Conservation (phyloP, 2,888 invertebrate genomes). For the Tetropium fuscum region DNA sequence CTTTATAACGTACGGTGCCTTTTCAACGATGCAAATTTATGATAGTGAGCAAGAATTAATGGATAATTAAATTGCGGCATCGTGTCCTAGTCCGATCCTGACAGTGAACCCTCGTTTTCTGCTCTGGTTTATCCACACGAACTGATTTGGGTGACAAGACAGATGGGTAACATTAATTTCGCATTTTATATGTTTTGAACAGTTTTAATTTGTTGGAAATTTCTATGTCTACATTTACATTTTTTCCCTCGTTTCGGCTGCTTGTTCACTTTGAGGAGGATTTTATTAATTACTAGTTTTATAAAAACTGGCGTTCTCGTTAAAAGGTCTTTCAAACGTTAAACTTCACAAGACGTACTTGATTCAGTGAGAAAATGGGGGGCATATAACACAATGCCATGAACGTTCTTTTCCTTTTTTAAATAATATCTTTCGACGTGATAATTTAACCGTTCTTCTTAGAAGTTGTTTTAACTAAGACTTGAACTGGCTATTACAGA, state of each 20-base stretch:
- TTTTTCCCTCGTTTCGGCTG: constrained; percentile 22
- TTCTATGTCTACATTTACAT: constrained; percentile 37
- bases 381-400: too few species aligned
- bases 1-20: background rate
- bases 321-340: constrained; percentile 12
- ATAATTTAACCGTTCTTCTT: too few species aligned
- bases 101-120: constrained; percentile 30
- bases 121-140: constrained; percentile 45
- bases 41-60: constrained; percentile 24
- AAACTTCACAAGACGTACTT: constrained; percentile 7
- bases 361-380: background rate
- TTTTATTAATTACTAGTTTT: constrained; percentile 28
- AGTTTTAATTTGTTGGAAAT: constrained; percentile 52
- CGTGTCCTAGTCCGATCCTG: constrained; percentile 20
- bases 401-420: too few species aligned
- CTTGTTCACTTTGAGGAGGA: constrained; percentile 21
- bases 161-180: constrained; percentile 52
- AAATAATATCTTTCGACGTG: too few species aligned
- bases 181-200: constrained; percentile 52
- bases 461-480: too few species aligned
- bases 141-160: constrained; percentile 48
- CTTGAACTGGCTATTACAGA: too few species aligned
- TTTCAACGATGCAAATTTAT: constrained; percentile 15
- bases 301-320: constrained; percentile 19
- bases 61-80: constrained; percentile 24